Conservation (phyloP, 1,140 invertebrate species). For the Eufriesea mexicana region DNA sequence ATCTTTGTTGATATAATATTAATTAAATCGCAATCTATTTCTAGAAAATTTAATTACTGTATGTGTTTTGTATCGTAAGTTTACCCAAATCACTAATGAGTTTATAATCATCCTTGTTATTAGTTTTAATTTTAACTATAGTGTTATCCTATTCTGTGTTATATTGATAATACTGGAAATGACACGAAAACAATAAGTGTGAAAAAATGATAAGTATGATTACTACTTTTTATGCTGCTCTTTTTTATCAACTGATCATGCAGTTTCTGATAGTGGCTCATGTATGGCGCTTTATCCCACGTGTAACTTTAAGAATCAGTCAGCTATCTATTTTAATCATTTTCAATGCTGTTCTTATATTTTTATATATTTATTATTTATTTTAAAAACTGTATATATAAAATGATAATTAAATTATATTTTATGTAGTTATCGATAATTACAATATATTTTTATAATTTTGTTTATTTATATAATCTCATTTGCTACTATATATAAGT, state of each 20-base stretch:
- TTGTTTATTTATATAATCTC: background rate
- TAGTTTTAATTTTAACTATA: too few relatives aligned
- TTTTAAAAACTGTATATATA: background rate
- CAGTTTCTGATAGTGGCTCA: background rate
- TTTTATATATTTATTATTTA: background rate
- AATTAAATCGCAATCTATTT: too few relatives aligned
- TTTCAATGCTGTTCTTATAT: constrained; percentile 14
- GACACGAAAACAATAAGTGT: background rate
- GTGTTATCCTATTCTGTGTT: too few relatives aligned
- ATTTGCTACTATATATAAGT: background rate
- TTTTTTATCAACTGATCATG: constrained; percentile 48
- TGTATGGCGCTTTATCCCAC: background rate
- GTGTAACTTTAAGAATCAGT: background rate
- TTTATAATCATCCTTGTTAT: too few relatives aligned
- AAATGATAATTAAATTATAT: background rate
- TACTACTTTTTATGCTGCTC: background rate
- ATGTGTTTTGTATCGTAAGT: too few relatives aligned
- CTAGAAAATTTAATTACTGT: too few relatives aligned
- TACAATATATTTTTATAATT: background rate
- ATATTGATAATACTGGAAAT: too few relatives aligned
- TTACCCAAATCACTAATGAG: too few relatives aligned
- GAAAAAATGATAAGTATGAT: constrained; percentile 16
- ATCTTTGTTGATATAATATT: too few relatives aligned
- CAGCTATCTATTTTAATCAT: constrained; percentile 21
- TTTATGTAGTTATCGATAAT: background rate